phyloP scores from a whole-genome alignment of 1,140 invertebrate species.

The Anadara kagoshimensis region DNA sequence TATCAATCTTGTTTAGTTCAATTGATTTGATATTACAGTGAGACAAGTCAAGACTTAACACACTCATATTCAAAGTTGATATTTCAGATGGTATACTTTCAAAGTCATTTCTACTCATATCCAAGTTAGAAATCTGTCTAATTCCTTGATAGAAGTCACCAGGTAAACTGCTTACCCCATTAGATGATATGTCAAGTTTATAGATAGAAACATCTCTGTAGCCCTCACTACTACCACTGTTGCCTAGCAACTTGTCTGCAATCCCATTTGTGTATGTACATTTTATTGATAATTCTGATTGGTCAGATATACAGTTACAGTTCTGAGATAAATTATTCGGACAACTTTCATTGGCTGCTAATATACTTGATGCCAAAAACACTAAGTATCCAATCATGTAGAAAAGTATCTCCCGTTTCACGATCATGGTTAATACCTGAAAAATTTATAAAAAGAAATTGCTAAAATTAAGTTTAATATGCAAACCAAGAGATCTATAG shows the following conservation, averaged over 20 bases:
- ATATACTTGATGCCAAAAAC: too few relatives aligned
- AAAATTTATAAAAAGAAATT: too few relatives aligned
- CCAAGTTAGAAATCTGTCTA: not conserved
- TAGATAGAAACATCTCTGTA: not conserved
- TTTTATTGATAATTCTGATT: too few relatives aligned
- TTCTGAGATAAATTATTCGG: not conserved
- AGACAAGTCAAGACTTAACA: constrained; percentile 7
- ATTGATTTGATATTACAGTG: not conserved
- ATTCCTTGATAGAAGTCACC: constrained; percentile 14
- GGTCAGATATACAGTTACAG: constrained; percentile 1
- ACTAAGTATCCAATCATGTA: too few relatives aligned
- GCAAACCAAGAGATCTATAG: too few relatives aligned
- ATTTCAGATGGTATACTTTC: not conserved
- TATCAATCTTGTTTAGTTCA: not conserved
- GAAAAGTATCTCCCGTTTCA: too few relatives aligned
- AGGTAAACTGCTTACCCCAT: constrained; percentile 20
- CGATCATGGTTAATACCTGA: too few relatives aligned
- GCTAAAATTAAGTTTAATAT: too few relatives aligned
- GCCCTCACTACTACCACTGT: not conserved
- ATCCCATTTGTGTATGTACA: too few relatives aligned
- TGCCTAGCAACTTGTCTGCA: not conserved
- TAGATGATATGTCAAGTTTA: constrained; percentile 16
- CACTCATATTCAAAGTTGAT: not conserved
- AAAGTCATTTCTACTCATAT: constrained; percentile 29
- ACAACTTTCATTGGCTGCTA: constrained; percentile 2